phyloP scores from a whole-genome alignment of 2,888 invertebrate species.

The Drosophila cracens region DNA sequence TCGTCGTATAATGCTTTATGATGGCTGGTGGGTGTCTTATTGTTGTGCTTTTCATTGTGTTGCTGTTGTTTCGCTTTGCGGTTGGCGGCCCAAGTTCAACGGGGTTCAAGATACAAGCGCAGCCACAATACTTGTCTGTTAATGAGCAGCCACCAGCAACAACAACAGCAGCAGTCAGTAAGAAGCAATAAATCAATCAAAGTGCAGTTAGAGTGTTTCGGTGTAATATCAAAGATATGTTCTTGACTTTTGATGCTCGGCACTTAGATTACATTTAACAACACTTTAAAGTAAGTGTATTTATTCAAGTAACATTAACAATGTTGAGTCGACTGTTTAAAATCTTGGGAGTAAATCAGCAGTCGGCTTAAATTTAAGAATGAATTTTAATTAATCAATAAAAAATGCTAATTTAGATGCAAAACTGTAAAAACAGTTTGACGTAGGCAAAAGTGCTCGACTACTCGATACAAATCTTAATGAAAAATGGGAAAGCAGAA shows the following conservation, averaged over 20 bases:
- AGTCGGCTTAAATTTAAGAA: background rate
- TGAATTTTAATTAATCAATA: background rate
- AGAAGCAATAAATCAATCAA: constrained; percentile 67
- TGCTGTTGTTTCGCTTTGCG: constrained; percentile 55
- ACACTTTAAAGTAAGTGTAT: constrained; percentile 17
- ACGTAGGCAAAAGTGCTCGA: background rate
- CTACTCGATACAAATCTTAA: background rate
- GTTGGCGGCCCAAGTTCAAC: constrained; percentile 71
- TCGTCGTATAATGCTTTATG: constrained; percentile 32
- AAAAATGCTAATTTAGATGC: background rate
- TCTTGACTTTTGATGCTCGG: constrained; percentile 35
- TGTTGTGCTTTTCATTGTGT: constrained; percentile 21
- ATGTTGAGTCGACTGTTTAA: background rate
- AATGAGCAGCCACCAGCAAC: constrained; percentile 47
- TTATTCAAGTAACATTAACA: constrained; percentile 1
- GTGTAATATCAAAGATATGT: constrained; percentile 21
- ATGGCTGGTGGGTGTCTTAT: constrained; percentile 54
- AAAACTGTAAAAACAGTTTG: background rate
- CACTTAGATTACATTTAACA: constrained; percentile 22
- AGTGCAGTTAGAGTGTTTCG: constrained; percentile 63
- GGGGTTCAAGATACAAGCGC: constrained; percentile 65
- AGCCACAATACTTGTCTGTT: constrained; percentile 62
- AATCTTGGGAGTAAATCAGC: background rate
- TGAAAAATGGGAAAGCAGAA: background rate
- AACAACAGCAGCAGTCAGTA: background rate